Evolutionary conservation across 2,888 invertebrate genomes (phyloP).

Genomic region (Teinopalpus imperialis): DNA sequence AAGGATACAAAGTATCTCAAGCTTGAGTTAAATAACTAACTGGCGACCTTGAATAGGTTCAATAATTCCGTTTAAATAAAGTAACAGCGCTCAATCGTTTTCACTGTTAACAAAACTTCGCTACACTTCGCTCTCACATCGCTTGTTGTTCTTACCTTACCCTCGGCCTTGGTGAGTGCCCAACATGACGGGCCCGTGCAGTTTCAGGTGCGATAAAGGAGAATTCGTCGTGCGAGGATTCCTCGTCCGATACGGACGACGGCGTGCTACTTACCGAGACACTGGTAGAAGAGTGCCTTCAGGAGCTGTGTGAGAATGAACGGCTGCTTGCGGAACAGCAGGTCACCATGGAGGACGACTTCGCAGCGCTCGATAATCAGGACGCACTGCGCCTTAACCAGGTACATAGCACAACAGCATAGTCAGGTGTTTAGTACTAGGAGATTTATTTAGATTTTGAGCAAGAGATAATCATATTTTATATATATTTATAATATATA

Average conservation of each 20-base stretch:
- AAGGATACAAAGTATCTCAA: too few species aligned
- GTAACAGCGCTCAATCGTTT: too few species aligned
- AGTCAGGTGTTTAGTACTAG: too few species aligned
- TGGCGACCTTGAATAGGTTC: too few species aligned
- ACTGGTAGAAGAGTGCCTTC: constrained; percentile 59
- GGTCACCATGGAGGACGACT: constrained; percentile 84
- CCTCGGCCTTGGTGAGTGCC: not conserved
- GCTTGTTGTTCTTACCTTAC: not conserved
- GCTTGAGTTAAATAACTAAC: too few species aligned
- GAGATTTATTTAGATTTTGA: too few species aligned
- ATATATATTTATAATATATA: too few species aligned
- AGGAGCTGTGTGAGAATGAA: constrained; percentile 85
- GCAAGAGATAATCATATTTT: too few species aligned
- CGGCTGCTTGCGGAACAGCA: constrained; percentile 88
- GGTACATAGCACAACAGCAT: too few species aligned
- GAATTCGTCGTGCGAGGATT: constrained; percentile 91
- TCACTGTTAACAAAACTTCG: too few species aligned
- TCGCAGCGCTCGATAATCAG: constrained; percentile 63
- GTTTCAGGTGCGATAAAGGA: constrained; percentile 92
- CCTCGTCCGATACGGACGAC: constrained; percentile 95
- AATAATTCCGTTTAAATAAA: too few species aligned
- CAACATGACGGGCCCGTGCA: constrained; percentile 34
- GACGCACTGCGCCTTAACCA: constrained; percentile 67
- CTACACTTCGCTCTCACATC: constrained; percentile 21
- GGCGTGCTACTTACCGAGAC: constrained; percentile 85